Conservation (phyloP, 2,888 invertebrate species). For the Clanis bilineata region DNA sequence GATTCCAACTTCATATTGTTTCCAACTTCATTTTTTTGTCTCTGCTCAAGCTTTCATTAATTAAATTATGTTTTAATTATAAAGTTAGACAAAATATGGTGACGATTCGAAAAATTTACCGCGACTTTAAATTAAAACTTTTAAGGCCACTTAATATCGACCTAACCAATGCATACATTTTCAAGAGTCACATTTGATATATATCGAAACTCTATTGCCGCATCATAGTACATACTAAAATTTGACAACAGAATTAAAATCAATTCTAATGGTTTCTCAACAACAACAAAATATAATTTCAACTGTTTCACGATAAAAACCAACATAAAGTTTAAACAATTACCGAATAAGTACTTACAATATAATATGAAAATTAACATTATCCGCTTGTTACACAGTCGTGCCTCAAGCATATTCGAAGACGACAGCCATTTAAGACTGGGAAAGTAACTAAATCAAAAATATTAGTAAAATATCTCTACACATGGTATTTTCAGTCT, state of each 20-base stretch:
- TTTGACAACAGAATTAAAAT: constrained; percentile 4
- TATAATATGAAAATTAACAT: constrained; percentile 1
- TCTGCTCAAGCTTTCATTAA: too few relatives aligned
- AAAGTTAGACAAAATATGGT: not conserved
- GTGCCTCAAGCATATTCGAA: not conserved
- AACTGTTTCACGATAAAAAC: constrained; percentile 6
- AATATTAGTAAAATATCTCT: not conserved
- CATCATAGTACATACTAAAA: not conserved
- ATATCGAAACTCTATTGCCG: not conserved
- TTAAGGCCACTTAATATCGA: constrained; percentile 11
- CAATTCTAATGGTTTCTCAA: constrained; percentile 5
- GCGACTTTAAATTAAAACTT: not conserved
- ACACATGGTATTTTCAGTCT: not conserved
- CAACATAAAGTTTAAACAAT: constrained; percentile 12
- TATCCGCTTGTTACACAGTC: not conserved
- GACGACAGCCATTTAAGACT: not conserved
- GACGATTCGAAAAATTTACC: not conserved
- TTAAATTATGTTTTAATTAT: too few relatives aligned
- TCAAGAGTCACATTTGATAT: not conserved
- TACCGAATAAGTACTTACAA: not conserved
- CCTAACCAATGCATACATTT: constrained; percentile 1
- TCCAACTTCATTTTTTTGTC: too few relatives aligned
- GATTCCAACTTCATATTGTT: too few relatives aligned
- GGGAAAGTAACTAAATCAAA: not conserved
- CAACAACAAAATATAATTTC: constrained; percentile 14